Base-by-base conservation (phyloP, 2,797 vertebrate genomes). In the Ctenochaetus hawaiiensis region DNA sequence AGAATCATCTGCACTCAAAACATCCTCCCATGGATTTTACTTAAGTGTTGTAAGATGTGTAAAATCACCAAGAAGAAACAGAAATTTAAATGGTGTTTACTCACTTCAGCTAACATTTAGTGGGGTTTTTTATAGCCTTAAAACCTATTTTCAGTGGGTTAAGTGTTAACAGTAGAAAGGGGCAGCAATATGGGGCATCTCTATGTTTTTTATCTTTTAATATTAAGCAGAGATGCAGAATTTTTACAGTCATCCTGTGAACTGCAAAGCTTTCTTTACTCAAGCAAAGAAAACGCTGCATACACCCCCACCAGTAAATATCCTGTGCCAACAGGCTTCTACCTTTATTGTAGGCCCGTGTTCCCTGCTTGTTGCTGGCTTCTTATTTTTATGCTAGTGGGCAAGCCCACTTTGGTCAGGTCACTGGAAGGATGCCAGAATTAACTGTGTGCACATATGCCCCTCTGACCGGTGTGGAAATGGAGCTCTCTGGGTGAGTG, bases 351-450 rank as follows among this genome's bases (percentile, higher is more conserved):
- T 22, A 48, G 12, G 37, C 17, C 16, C 20, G 16, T 8, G 26
- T 0, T 9, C 72, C 69, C 59, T 23, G 77, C 60, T 70, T 68
- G 47, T 23, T 53, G 10, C 45, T 13, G 54, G 53, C 62, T 20
- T 62, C n/a, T 73, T 47, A 72, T 51, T 77, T 80, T 68, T 1
- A 18, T 54, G 72, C 74, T 65, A 62, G 72, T 69, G 70, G 71
- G 77, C 41, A 62, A 60, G 22, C 51, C 85, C 67, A 69, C 83
- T 76, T 57, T 64, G 79, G 47, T 62, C 45, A 70, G 80, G 89
- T 81, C 79, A 56, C 22, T 76, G 88, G 89, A 81, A 68, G 43
- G 80, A 77, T 67, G 85, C 87, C 92, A 88, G 67, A 3, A 0
- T 48, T 61, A 51, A 75, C 83, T 78, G 81, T 72, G 83, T 0